Evolutionary conservation across 2,888 invertebrate genomes (phyloP).

Genomic region (Nudaria mundana): DNA sequence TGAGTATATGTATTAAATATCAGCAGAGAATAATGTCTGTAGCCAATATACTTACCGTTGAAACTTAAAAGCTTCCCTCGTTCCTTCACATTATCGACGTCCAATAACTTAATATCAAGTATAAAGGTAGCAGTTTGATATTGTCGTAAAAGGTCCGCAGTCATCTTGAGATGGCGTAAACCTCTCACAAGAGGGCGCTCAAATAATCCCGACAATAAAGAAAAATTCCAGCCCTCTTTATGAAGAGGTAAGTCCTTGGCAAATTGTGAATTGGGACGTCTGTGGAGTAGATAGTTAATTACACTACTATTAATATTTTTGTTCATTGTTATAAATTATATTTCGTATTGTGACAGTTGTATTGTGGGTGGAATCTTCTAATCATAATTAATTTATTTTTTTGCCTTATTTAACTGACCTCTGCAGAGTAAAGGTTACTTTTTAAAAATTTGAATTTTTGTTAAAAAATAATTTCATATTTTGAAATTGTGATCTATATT

Average conservation of each 20-base stretch:
- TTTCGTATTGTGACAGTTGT: too few species aligned
- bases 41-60: constrained; percentile 6
- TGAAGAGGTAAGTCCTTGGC: constrained; percentile 81
- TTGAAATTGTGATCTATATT: too few species aligned
- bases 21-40: not conserved
- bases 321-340: too few species aligned
- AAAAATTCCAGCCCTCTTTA: constrained; percentile 80
- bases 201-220: constrained; percentile 80
- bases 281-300: constrained; percentile 41
- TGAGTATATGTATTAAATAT: too few species aligned
- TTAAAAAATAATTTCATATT: too few species aligned
- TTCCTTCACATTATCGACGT: constrained; percentile 33
- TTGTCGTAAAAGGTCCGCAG: constrained; percentile 73
- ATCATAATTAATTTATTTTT: too few species aligned
- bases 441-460: too few species aligned
- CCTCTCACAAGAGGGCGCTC: constrained; percentile 69
- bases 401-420: too few species aligned
- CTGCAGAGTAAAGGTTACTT: too few species aligned
- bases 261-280: constrained; percentile 56
- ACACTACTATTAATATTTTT: not conserved
- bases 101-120: constrained; percentile 71
- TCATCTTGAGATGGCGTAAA: constrained; percentile 76
- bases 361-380: too few species aligned
- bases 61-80: constrained; percentile 28
- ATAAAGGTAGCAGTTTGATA: constrained; percentile 72